A percentile compares a stretch with the other conserved stretches of the same genome.
Conservation (phyloP, 2,797 vertebrate species). For the Rhabdophis nuchalis region DNA sequence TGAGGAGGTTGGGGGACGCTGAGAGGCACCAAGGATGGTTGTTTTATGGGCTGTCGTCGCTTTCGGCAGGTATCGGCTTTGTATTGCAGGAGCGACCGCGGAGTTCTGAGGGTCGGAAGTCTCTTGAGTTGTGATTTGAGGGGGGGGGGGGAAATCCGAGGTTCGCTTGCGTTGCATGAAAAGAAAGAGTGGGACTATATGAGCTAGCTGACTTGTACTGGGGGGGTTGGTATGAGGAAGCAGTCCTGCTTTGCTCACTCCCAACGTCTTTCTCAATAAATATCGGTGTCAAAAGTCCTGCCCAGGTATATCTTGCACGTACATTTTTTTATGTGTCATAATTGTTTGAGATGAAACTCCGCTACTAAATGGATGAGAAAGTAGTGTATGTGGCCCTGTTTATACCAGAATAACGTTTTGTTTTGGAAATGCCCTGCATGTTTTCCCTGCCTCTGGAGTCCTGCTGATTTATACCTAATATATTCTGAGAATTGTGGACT, state of each 20-base stretch:
- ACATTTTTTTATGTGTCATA: neutral
- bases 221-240: neutral
- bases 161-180: neutral
- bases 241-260: neutral
- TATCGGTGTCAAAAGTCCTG: neutral
- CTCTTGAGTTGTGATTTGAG: neutral
- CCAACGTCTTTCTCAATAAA: neutral
- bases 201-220: neutral
- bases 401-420: neutral
- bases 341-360: neutral
- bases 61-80: neutral
- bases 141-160: neutral
- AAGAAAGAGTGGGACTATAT: neutral
- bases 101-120: neutral
- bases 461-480: neutral
- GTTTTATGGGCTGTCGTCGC: neutral
- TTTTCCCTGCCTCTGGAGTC: neutral
- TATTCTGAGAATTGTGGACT: neutral
- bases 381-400: neutral
- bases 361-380: neutral
- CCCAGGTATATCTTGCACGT: neutral
- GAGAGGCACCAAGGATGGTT: neutral
- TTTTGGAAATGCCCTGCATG: neutral
- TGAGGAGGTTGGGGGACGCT: neutral
- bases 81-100: neutral